phyloP scores from a whole-genome alignment of 1,140 invertebrate genomes.

The Littorina saxatilis region DNA sequence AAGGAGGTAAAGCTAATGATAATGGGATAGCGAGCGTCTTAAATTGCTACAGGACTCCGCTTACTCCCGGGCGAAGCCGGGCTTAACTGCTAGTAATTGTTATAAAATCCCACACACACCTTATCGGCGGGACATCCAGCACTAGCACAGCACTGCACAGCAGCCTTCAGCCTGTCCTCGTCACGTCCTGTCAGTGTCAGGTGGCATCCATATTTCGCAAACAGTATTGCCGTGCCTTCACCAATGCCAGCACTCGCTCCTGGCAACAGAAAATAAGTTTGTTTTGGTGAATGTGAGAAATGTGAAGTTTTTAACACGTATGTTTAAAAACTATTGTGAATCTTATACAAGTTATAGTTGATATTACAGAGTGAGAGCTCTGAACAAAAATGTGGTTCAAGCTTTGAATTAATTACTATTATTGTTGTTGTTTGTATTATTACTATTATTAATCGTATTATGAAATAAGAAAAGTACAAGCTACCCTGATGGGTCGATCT shows the following conservation, averaged over 20 bases:
- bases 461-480: neutral
- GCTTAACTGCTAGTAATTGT: neutral
- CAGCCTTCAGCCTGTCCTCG: conserved; percentile 39
- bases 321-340: neutral
- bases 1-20: too few relatives aligned
- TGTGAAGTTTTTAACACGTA: too few relatives aligned
- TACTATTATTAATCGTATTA: neutral
- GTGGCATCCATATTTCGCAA: conserved; percentile 49
- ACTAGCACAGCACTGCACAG: conserved; percentile 32
- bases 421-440: too few relatives aligned
- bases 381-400: neutral
- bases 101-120: conserved; percentile 13
- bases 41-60: too few relatives aligned
- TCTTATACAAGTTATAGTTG: neutral
- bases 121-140: conserved; percentile 35
- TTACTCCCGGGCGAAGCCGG: too few relatives aligned
- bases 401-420: neutral
- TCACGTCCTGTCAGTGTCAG: conserved; percentile 53
- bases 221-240: conserved; percentile 50
- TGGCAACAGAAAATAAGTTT: neutral
- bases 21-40: too few relatives aligned
- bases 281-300: too few relatives aligned
- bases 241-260: conserved; percentile 56
- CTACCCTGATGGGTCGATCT: neutral
- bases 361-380: neutral